Evolutionary conservation across 2,113 vertebrate genomes (phyloP).

Genomic region (Pterocles burchelli): DNA sequence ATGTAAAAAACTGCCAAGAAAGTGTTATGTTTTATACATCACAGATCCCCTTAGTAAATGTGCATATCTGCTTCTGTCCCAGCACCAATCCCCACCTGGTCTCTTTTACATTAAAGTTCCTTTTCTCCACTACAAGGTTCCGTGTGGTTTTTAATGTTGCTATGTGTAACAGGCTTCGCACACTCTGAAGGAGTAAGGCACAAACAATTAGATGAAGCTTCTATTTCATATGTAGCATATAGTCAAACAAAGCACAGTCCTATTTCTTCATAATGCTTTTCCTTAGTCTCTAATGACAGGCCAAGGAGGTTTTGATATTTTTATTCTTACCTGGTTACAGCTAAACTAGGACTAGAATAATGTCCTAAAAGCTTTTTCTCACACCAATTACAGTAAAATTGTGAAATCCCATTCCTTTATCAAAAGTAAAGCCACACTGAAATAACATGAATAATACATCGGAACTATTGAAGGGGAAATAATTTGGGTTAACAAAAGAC

Average conservation of each 20-base stretch:
- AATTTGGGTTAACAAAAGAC: neutral
- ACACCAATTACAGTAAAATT: neutral
- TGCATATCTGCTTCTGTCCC: constrained; percentile 7
- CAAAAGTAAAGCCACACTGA: neutral
- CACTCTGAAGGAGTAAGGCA: neutral
- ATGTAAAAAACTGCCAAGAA: constrained; percentile 26
- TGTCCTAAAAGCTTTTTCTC: constrained; percentile 24
- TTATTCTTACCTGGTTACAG: neutral
- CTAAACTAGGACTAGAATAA: neutral
- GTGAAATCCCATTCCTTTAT: neutral
- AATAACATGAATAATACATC: constrained; percentile 37
- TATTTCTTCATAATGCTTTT: neutral
- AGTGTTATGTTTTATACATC: neutral
- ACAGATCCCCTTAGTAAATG: neutral
- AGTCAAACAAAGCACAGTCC: neutral
- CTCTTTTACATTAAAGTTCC: neutral
- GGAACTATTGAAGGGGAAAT: neutral
- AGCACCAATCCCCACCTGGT: neutral
- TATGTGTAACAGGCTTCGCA: neutral
- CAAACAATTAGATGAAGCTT: neutral
- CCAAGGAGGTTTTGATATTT: neutral
- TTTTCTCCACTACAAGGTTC: neutral
- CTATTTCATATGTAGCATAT: neutral
- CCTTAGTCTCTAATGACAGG: neutral
- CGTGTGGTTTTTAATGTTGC: neutral